Evolutionary conservation across 2,797 vertebrate species (phyloP), one percentile per base, ranked within the genome.

Genomic region (Nannoperca australis): DNA sequence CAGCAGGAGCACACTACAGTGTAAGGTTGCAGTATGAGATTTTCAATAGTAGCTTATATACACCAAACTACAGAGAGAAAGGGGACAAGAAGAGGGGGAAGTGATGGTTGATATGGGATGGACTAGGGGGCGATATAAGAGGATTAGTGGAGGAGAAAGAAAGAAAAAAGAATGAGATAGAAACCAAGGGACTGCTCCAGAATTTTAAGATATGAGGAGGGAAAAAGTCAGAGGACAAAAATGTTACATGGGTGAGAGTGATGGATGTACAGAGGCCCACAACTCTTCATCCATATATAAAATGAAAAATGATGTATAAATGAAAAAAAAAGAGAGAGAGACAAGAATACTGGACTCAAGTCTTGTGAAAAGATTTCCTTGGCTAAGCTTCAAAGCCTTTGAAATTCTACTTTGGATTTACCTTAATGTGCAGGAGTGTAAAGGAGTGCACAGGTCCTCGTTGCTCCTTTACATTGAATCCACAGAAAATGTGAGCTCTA

Each of bases 101-200:
- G 68, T 67, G 78, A 79, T 70, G 47, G 72, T 24, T 73, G 27
- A 77, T 63, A 63, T n/a, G 59, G 45, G 65, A 79, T 67, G 72
- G 67, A 66, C 64, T 14, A 61, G 54, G 66, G 32, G 42, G 32
- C 2, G 8, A 69, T 58, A 61, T 85, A 83, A 86, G 78, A 87
- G 78, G 81, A 87, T 91, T 86, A 89, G 70, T 10, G n/a, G 56
- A 83, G 55, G 59, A 75, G 60, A 74, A 61, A 78, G 69, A 65
- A 54, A 78, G 70, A 78, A 79, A 79, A 61, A 22, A 73, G 75
- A 84, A 72, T 54, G 22, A 84, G 79, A 81, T 32, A 12, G 44
- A 79, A 64, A 81, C 50, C 22, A 34, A 56, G 61, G 30, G 47
- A 54, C 56, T 5, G 5, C 14, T 40, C 3, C 20, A 45, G 67